Evolutionary conservation across 23 tunicate species (phyloP), one percentile per base, ranked within the genome.

Genomic region (Corella eumyota): DNA sequence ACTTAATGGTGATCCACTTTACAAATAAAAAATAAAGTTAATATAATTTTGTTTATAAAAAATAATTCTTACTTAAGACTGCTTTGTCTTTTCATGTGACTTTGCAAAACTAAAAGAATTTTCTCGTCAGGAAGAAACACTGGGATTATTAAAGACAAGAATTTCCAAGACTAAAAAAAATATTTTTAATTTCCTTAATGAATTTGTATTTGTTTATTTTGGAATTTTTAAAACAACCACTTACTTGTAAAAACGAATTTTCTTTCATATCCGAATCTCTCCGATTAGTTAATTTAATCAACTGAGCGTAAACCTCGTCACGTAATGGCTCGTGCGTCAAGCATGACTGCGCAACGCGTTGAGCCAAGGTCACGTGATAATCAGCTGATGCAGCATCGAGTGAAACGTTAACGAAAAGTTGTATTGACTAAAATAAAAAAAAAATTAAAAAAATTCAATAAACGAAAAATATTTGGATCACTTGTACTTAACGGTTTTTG

Each of bases 361-460:
- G 95, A 13, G 66, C 95, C 60, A 86, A 7, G n/a, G 85, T 77
- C 55, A 86, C 71, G 76, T 86, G 95, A 51, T 65, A 86, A 50
- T 86, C 95, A 50, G 71, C 71, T 19, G 80, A 61, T 5, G 68
- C 67, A 5, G 78, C 44, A 25, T 67, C 80, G 33, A 86, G 60
- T 5, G 50, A 48, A 3, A 48, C 69, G 60, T 77, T 77, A 36
- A 64, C 37, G 58, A 77, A 86, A 20, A 64, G 66, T 36, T 86
- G 95, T 30, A 83, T 70, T 19, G 64, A 63, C 95, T 86, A 37
- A 32, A 67, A 50, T 56, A 65, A 52, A 30, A 37, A 0, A 64
- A 20, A 0, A n/a, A n/a, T n/a, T n/a, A n/a, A n/a, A n/a, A n/a
- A n/a, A n/a, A n/a, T n/a, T n/a, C n/a, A n/a, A n/a, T n/a, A n/a